These are phyloP conservation scores for Myodes glareolus DNA, from an alignment of 2,113 vertebrate genomes.

Conservation along the genomic window DNA sequence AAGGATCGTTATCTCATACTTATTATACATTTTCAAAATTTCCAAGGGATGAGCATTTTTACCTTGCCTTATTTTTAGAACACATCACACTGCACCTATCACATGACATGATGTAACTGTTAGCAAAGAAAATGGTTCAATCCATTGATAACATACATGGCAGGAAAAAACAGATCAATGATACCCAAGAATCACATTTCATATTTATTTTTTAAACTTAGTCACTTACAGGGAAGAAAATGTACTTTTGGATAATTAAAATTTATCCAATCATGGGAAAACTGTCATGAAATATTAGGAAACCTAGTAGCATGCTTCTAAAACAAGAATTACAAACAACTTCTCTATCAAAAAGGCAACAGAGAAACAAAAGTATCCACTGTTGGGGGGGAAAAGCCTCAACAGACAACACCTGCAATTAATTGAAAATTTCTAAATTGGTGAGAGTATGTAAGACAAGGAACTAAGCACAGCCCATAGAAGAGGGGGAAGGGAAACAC, in stretches of 20 bases:
- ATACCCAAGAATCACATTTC: slow-evolving; percentile 56
- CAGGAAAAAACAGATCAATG: slow-evolving; percentile 67
- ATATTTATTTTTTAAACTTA: not conserved
- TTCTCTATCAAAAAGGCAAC: slow-evolving; percentile 50
- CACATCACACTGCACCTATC: slow-evolving; percentile 83
- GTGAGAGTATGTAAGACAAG: slow-evolving; percentile 62
- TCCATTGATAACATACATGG: slow-evolving; percentile 77
- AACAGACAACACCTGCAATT: slow-evolving; percentile 55
- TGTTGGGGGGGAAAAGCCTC: not conserved
- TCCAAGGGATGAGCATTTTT: slow-evolving; percentile 68
- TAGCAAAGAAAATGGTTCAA: slow-evolving; percentile 74
- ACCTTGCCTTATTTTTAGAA: slow-evolving; percentile 86
- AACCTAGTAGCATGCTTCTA: slow-evolving; percentile 15
- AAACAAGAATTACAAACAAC: slow-evolving; percentile 49
- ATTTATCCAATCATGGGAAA: slow-evolving; percentile 50
- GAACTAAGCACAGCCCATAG: slow-evolving; percentile 55
- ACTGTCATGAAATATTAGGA: not conserved
- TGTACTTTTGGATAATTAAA: not conserved
- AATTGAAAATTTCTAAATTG: slow-evolving; percentile 70
- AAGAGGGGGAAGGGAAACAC: slow-evolving; percentile 55
- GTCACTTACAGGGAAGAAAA: slow-evolving; percentile 23
- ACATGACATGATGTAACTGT: slow-evolving; percentile 87
- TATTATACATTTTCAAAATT: slow-evolving; percentile 74
- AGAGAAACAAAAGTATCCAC: slow-evolving; percentile 61
- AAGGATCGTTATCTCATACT: slow-evolving; percentile 58